Evolutionary conservation across 1,140 invertebrate genomes (phyloP), one percentile per base, ranked within the genome.

Genomic region (Diprion similis): DNA sequence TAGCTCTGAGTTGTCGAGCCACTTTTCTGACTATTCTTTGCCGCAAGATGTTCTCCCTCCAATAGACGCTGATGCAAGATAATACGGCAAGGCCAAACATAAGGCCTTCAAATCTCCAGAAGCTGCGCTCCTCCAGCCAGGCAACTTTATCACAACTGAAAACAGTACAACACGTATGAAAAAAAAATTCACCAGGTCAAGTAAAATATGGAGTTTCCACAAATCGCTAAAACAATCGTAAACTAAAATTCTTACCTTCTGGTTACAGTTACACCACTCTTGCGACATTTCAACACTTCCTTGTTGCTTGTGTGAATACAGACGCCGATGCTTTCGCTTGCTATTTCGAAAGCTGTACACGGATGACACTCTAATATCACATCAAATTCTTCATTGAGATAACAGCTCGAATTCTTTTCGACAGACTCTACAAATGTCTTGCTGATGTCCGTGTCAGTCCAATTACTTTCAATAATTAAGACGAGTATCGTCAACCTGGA

Each of bases 101-200:
- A 75, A 92, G 91, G 13, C 90, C 90, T 81, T 96, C 93, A 84
- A 98, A 97, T 80, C 94, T 92, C 91, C 95, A 95, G 86, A 95
- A 98, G 66, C 92, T 90, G 72, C 90, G 87, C 83, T 95, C 93
- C 80, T 95, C 94, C 46, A 95, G 88, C 87, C 92, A 94, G 17
- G 90, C 91, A 15, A 93, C 91, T 76, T 87, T 89, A 76, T 93
- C 92, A 81, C 92, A 94, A 80, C 92, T 90, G 78, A 73, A 90
- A 87, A 71, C 76, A 73, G 47, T 15, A 73, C 10, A 67, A 19
- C 10, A 64, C 18, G 11, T 59, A 10, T 6, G 10, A 59, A 59
- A 46, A 8, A 71, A 72, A 71, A 64, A 71, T 70, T 1, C 1
- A 37, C 24, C 24, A 37, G 24, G 2, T 37, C 24, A 37, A 37